Conservation (phyloP, 2,888 invertebrate species). For the Apodemia duryi region DNA sequence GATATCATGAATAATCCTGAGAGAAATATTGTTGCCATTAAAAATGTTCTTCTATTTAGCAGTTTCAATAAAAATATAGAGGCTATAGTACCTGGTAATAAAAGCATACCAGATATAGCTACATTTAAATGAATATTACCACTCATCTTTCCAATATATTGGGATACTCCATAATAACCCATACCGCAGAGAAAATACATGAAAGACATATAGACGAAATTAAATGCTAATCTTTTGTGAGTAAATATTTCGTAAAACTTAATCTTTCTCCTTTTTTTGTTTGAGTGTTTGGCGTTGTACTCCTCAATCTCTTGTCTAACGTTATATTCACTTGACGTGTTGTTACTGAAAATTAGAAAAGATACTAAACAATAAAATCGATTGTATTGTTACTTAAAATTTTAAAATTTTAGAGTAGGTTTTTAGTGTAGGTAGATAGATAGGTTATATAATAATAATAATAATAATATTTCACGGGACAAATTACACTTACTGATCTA, state of each 20-base stretch:
- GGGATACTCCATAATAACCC: conserved; percentile 90
- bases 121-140: conserved; percentile 89
- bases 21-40: conserved; percentile 75
- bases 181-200: conserved; percentile 89
- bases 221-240: conserved; percentile 74
- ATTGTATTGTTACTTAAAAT: no score
- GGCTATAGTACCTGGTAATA: conserved; percentile 81
- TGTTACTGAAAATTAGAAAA: conserved; percentile 43
- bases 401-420: no score
- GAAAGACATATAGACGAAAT: conserved; percentile 82
- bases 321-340: conserved; percentile 35
- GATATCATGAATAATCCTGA: conserved; percentile 54
- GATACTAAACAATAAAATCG: no score
- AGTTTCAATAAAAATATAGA: conserved; percentile 78
- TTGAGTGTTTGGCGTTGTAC: conserved; percentile 34
- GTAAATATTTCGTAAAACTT: conserved; percentile 56
- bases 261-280: conserved; percentile 33
- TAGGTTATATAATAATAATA: no score
- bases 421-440: no score
- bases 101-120: conserved; percentile 83
- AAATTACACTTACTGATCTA: no score
- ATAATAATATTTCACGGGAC: no score
- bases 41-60: conserved; percentile 80
- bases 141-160: conserved; percentile 86
- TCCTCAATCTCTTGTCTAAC: conserved; percentile 47